Conservation (phyloP, 2,888 invertebrate genomes). For the Drepana falcataria region DNA sequence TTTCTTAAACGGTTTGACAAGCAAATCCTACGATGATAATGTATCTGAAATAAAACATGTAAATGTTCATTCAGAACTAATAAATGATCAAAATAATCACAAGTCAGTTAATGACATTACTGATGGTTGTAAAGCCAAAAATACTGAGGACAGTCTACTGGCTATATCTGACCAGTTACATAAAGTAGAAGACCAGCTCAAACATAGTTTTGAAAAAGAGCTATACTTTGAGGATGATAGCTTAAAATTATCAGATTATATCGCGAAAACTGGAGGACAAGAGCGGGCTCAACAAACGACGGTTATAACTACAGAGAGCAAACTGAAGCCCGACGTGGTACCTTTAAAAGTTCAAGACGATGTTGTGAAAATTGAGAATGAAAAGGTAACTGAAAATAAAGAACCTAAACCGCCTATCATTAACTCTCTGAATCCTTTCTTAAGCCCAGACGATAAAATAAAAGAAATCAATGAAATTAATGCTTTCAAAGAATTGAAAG, state of each 20-base stretch:
- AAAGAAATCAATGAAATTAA: slow-evolving; percentile 69
- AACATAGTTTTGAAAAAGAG: slow-evolving; percentile 69
- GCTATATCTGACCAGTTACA: slow-evolving; percentile 70
- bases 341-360: slow-evolving; percentile 48
- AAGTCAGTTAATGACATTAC: slow-evolving; percentile 13
- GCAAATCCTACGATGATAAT: slow-evolving; percentile 40
- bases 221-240: slow-evolving; percentile 60
- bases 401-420: slow-evolving; percentile 30
- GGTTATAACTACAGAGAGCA: slow-evolving; percentile 41
- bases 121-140: slow-evolving; percentile 51
- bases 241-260: slow-evolving; percentile 42
- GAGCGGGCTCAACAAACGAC: slow-evolving; percentile 47
- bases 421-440: slow-evolving; percentile 61
- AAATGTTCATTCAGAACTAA: slow-evolving; percentile 40
- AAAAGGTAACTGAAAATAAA: slow-evolving; percentile 15
- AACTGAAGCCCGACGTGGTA: slow-evolving; percentile 41
- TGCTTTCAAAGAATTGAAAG: slow-evolving; percentile 71
- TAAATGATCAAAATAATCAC: slow-evolving; percentile 24
- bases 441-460: slow-evolving; percentile 54
- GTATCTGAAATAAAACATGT: slow-evolving; percentile 43
- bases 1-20: slow-evolving; percentile 70
- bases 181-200: slow-evolving; percentile 70
- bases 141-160: slow-evolving; percentile 72
- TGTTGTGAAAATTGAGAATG: slow-evolving; percentile 34
- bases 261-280: slow-evolving; percentile 39